Conservation (phyloP, 2,113 vertebrate genomes). For the Plecturocebus donacophilus region DNA sequence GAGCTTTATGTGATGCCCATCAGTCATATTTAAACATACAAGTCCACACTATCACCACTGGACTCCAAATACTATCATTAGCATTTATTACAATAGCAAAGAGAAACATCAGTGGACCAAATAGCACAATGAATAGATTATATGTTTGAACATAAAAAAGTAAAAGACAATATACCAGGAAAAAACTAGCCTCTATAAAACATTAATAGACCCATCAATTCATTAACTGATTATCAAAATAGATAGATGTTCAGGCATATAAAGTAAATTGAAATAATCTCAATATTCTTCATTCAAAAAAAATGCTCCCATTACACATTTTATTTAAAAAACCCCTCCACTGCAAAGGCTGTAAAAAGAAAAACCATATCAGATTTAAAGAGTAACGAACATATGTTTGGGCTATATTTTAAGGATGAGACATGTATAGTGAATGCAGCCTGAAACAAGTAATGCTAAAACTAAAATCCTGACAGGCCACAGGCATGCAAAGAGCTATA, state of each 20-base stretch:
- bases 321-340: not conserved
- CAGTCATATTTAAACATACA: not conserved
- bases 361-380: not conserved
- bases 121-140: constrained; percentile 17
- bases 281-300: not conserved
- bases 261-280: not conserved
- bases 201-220: not conserved
- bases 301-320: not conserved
- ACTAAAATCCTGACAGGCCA: not conserved
- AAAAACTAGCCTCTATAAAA: constrained; percentile 16
- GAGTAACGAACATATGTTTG: not conserved
- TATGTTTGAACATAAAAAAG: not conserved
- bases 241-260: not conserved
- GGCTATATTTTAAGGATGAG: not conserved
- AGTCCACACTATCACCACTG: not conserved
- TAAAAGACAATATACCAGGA: constrained; percentile 11
- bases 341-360: not conserved
- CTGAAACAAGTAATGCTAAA: constrained; percentile 2
- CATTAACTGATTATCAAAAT: constrained; percentile 7
- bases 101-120: not conserved
- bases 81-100: constrained; percentile 51
- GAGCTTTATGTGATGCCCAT: not conserved
- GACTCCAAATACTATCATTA: not conserved
- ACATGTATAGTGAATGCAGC: not conserved
- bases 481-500: not conserved